Evolutionary conservation across 2,888 invertebrate genomes (phyloP), one percentile per base, ranked within the genome.

Genomic region (Bhutanitis thaidina): DNA sequence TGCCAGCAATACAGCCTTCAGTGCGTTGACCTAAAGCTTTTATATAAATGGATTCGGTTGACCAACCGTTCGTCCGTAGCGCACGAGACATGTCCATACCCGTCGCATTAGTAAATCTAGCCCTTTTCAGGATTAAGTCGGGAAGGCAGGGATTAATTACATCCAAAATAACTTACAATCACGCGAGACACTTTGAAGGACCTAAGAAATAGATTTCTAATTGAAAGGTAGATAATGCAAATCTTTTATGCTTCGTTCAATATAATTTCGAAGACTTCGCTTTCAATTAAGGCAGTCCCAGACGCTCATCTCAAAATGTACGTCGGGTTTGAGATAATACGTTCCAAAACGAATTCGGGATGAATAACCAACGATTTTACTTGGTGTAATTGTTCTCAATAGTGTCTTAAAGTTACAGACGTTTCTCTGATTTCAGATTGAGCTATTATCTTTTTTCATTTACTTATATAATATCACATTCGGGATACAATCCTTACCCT

Each of bases 111-210:
- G 30, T 47, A 14, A 38, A 49, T 7, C 40, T 12, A 38, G 20
- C 30, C 46, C 46, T 47, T 47, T 52, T 10, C 46, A 10, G 46
- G 45, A 46, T 52, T 43, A 52, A 37, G 9, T 25, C 29, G 12
- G 32, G 14, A 46, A 36, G 12, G 10, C 25, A 7, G 9, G 47
- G 47, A 52, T 52, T 43, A 52, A 52, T 52, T 27, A 43, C 20
- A 32, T 20, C 32, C 38, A 34, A 27, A 12, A 32, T 43, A 41
- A 43, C 43, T 52, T 47, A 25, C 37, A 43, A 43, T 41, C 32
- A 38, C 25, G 12, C 37, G 37, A 32, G 30, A 30, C n/a, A 47
- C 14, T 46, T 36, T 16, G 45, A 41, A 37, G 15, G 37, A 40
- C 40, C 14, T 29, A 46, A 32, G 37, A 52, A 52, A 52, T 20